Evolutionary conservation across 2,888 invertebrate genomes (phyloP), one percentile per base, ranked within the genome.

Genomic region (Noctua janthina): DNA sequence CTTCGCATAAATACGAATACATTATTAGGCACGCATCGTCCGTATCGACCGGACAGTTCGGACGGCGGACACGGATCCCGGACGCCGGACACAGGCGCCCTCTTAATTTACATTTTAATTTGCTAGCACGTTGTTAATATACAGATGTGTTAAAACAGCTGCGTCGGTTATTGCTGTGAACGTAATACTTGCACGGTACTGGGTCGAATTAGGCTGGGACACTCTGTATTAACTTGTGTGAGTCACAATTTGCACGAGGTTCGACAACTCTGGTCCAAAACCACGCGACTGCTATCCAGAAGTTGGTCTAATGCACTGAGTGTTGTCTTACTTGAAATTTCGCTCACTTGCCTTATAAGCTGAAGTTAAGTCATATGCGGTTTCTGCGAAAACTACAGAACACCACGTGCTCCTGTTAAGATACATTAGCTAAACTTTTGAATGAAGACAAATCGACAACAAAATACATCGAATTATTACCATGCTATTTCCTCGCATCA

Each of bases 21-120:
- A 87, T 89, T 85, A 85, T 81, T 81, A 81, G 83, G 67, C 69
- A 87, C 76, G 83, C 87, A 86, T 87, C 87, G 87, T 74, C 59
- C 82, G 82, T 59, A 64, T 85, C 82, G 66, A 66, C 69, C 69
- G 69, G 73, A 72, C 81, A 64, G 78, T 74, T 74, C 73, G 74
- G 70, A 43, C 74, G 68, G 70, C 82, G 78, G 81, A 82, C 86
- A 76, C 75, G 23, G 66, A 71, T 74, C 68, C 56, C 79, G 82
- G 76, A 72, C 78, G 46, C 59, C 81, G 81, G 85, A 83, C 89
- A 75, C 78, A 66, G 70, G 70, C 73, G 73, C 74, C 71, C 79
- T 74, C 90, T 82, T 71, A 84, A 93, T 93, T 92, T 92, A 91
- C 92, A 92, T 92, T 88, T 91, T 90, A 92, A 93, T 92, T 88